These are phyloP conservation scores for Galagoides demidoff DNA, from an alignment of 2,797 vertebrate species.

Conservation along the genomic window DNA sequence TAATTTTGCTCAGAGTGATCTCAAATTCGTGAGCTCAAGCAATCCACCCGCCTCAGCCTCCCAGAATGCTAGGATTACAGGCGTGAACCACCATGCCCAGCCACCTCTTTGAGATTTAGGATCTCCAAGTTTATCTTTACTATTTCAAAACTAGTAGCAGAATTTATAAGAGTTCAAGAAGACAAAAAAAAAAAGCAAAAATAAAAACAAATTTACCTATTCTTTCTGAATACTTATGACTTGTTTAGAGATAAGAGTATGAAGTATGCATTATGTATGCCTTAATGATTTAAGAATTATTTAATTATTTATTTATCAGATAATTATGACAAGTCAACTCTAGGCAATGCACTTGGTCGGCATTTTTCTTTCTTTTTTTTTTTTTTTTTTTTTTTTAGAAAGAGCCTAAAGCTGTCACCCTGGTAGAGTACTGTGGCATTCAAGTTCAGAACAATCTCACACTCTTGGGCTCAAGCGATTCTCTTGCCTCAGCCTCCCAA, in stretches of 20 bases:
- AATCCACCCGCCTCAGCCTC: too few species aligned
- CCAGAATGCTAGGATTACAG: too few species aligned
- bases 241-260: background rate
- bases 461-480: too few species aligned
- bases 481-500: too few species aligned
- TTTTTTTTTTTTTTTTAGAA: too few species aligned
- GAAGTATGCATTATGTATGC: background rate
- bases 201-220: background rate
- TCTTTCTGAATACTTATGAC: background rate
- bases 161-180: background rate
- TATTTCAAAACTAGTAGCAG: background rate
- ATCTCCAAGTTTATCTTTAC: background rate
- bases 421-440: too few species aligned
- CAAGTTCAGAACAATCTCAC: too few species aligned
- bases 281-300: background rate
- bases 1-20: too few species aligned
- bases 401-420: too few species aligned
- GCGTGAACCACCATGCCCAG: too few species aligned
- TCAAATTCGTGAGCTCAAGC: too few species aligned
- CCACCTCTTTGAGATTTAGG: background rate
- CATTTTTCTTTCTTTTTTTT: too few species aligned
- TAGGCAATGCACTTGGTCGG: background rate
- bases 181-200: background rate
- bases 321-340: background rate
- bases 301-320: background rate